Evolutionary conservation across 2,113 vertebrate genomes (phyloP).

Genomic region (Podarcis cretensis): DNA sequence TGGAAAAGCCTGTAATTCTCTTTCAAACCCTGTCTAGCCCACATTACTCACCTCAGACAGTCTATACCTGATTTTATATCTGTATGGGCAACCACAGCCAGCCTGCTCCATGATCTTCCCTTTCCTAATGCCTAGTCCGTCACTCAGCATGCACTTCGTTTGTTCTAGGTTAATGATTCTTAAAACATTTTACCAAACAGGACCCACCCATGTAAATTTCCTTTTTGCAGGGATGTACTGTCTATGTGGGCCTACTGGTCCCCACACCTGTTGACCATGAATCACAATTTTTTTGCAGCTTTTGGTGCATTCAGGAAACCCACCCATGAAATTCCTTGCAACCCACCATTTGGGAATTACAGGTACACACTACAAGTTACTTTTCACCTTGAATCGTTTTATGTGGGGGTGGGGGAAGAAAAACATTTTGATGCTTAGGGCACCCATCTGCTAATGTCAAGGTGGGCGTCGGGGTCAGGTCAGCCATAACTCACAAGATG

Average conservation of each 20-base stretch:
- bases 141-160: neutral
- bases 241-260: neutral
- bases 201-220: neutral
- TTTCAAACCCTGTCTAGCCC: neutral
- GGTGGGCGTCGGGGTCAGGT: too few species aligned
- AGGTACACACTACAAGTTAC: neutral
- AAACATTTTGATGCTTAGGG: constrained; percentile 15
- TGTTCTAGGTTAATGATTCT: neutral
- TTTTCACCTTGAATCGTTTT: neutral
- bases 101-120: neutral
- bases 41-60: constrained; percentile 31
- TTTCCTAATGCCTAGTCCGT: neutral
- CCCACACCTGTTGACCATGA: neutral
- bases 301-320: neutral
- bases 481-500: too few species aligned
- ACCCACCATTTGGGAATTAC: neutral
- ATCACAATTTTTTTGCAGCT: neutral
- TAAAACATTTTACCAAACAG: neutral
- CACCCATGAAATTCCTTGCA: neutral
- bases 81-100: fast-evolving
- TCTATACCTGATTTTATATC: constrained; percentile 10
- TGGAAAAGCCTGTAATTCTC: neutral
- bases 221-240: neutral
- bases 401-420: neutral
- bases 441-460: neutral